Percentiles rank a stretch among this genome's conserved stretches.
phyloP scores from a whole-genome alignment of 2,797 vertebrate genomes.

The Acridotheres tristis region DNA sequence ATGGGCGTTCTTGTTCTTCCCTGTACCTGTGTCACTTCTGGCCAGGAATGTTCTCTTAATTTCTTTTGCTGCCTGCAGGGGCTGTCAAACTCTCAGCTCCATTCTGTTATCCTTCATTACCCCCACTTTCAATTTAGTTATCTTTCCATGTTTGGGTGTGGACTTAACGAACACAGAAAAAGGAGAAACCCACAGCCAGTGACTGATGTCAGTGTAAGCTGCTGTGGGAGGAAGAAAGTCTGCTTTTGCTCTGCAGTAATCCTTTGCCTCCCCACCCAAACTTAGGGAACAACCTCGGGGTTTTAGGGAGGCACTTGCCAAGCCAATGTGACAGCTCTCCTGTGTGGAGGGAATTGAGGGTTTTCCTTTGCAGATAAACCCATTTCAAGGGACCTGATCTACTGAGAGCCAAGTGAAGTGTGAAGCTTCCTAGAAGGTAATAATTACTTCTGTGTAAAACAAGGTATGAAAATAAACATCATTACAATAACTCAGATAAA shows the following conservation, averaged over 20 bases:
- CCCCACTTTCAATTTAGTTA: neutral
- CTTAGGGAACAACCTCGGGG: neutral
- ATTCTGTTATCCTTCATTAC: neutral
- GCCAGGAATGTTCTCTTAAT: neutral
- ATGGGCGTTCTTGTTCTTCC: neutral
- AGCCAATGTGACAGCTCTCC: neutral
- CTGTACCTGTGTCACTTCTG: neutral
- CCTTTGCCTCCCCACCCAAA: neutral
- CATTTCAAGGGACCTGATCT: neutral
- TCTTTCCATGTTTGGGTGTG: neutral
- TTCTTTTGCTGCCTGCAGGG: neutral
- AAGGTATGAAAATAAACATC: neutral
- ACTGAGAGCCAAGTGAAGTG: neutral
- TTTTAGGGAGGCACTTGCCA: neutral
- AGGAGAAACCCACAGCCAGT: neutral
- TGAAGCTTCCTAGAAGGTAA: neutral
- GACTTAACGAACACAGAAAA: neutral
- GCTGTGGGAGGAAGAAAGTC: neutral
- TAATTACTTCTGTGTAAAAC: conserved; percentile 13
- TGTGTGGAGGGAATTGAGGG: neutral
- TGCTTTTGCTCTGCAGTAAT: neutral
- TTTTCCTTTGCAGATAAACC: neutral
- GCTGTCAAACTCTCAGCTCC: neutral
- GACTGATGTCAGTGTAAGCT: neutral
- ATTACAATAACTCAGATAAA: neutral